Evolutionary conservation across 2,113 vertebrate genomes (phyloP).

Genomic region (Cyanoramphus novaezelandiae): DNA sequence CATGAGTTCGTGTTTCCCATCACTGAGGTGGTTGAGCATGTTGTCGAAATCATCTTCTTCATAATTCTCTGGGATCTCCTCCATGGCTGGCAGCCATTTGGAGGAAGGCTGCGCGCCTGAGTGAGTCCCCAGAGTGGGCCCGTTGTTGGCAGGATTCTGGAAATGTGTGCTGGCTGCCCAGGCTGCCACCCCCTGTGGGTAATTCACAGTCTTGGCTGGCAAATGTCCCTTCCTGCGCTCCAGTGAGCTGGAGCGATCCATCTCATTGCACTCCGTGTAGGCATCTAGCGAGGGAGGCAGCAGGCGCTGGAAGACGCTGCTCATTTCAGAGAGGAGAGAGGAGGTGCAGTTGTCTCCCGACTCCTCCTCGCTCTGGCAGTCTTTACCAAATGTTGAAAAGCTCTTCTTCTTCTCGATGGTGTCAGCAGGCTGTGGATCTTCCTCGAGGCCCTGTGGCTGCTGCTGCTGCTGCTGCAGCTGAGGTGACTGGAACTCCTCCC

Average conservation of each 20-base stretch:
- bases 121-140: constrained; percentile 80
- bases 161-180: constrained; percentile 98
- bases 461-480: constrained; percentile 40
- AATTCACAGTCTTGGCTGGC: constrained; percentile 84
- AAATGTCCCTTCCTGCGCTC: constrained; percentile 88
- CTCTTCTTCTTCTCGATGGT: constrained; percentile 87
- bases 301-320: constrained; percentile 93
- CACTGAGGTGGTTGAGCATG: constrained; percentile 90
- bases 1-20: constrained; percentile 95
- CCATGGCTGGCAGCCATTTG: constrained; percentile 98
- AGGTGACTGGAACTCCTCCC: constrained; percentile 82
- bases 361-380: constrained; percentile 70
- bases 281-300: constrained; percentile 88
- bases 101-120: constrained; percentile 83
- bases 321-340: constrained; percentile 94
- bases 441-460: constrained; percentile 75
- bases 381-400: constrained; percentile 96
- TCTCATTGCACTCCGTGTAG: constrained; percentile 82
- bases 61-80: constrained; percentile 97
- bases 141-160: constrained; percentile 86
- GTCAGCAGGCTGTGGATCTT: constrained; percentile 78
- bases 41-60: constrained; percentile 98
- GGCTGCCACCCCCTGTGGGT: constrained; percentile 90
- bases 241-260: constrained; percentile 79
- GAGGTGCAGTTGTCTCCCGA: constrained; percentile 77